Conservation (phyloP, 1,140 invertebrate genomes). For the Aphidius gifuensis region DNA sequence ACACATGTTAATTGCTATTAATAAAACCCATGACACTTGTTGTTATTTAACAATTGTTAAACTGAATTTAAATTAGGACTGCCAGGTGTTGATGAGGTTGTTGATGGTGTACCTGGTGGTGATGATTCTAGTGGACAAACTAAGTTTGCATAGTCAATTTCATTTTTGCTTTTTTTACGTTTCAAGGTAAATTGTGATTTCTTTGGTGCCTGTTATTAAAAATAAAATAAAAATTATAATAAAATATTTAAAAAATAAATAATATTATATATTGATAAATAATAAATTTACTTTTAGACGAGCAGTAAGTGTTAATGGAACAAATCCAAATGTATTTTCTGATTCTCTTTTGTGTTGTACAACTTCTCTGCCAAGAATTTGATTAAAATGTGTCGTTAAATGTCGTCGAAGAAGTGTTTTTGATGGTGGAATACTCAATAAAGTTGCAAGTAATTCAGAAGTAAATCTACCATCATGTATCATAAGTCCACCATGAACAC, state of each 20-base stretch:
- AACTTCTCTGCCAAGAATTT: slow-evolving; percentile 83
- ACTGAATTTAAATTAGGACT: slow-evolving; percentile 52
- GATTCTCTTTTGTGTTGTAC: slow-evolving; percentile 88
- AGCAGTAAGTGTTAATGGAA: slow-evolving; percentile 81
- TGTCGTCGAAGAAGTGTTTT: slow-evolving; percentile 94
- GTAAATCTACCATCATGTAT: slow-evolving; percentile 91
- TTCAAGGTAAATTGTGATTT: slow-evolving; percentile 88
- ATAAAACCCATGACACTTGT: too few relatives aligned
- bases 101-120: slow-evolving; percentile 62
- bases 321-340: slow-evolving; percentile 78
- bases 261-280: too few relatives aligned
- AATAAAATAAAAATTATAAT: slow-evolving; percentile 17
- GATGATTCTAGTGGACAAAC: slow-evolving; percentile 77
- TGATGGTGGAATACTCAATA: slow-evolving; percentile 89
- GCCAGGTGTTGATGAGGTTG: slow-evolving; percentile 45
- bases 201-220: slow-evolving; percentile 68
- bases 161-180: slow-evolving; percentile 79
- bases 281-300: slow-evolving; percentile 78
- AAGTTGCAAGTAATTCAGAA: slow-evolving; percentile 85
- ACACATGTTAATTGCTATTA: too few relatives aligned
- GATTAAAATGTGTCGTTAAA: slow-evolving; percentile 85
- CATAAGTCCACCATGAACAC: slow-evolving; percentile 91
- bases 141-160: slow-evolving; percentile 78
- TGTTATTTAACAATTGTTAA: too few relatives aligned
- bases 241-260: slow-evolving; percentile 3